Conservation (phyloP, 2,797 vertebrate species). For the Coluber constrictor region DNA sequence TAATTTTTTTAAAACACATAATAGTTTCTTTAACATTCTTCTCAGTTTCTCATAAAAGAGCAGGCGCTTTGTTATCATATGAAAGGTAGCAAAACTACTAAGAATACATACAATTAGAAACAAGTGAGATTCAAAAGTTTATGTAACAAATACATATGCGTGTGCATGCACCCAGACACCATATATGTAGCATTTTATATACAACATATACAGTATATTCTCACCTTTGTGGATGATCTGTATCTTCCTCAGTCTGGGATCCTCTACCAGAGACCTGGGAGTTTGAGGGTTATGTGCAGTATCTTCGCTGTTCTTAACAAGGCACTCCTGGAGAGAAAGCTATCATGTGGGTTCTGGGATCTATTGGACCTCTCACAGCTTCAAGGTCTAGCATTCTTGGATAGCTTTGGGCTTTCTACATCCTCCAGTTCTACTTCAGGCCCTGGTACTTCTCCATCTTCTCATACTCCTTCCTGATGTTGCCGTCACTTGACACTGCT, state of each 20-base stretch:
- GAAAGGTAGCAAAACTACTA: background rate
- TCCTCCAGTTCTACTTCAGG: background rate
- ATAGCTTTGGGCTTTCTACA: background rate
- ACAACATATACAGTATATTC: background rate
- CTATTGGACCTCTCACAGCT: background rate
- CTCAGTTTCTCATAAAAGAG: slow-evolving; percentile 47
- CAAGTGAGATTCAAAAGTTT: background rate
- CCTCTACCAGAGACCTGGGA: background rate
- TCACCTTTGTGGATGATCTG: background rate
- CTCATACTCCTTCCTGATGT: background rate
- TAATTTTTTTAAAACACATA: background rate
- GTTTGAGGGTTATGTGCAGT: background rate
- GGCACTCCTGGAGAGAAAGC: background rate
- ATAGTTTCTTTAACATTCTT: slow-evolving; percentile 14
- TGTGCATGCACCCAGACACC: background rate
- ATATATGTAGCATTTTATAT: background rate
- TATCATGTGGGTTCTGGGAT: background rate
- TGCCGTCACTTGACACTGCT: background rate
- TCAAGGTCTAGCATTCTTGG: background rate
- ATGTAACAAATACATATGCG: background rate
- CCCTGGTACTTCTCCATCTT: background rate
- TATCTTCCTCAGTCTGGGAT: background rate
- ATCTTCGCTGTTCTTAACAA: background rate
- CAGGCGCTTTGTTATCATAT: background rate
- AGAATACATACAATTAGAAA: background rate